Conservation (phyloP, 2,113 vertebrate species). For the Rhynchopsitta pachyrhyncha region DNA sequence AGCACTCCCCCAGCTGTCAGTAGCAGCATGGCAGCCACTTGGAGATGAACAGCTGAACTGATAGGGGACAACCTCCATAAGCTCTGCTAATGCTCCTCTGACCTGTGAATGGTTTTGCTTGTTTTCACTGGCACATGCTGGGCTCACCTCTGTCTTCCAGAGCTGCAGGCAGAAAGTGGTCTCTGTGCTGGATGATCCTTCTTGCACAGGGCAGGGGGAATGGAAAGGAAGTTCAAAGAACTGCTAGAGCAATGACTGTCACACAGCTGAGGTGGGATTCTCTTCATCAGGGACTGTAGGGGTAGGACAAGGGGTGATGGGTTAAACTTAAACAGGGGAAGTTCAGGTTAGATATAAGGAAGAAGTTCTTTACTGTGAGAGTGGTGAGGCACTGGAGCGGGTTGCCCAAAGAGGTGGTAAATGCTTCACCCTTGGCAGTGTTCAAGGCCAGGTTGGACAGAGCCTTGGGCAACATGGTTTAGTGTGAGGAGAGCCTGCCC, state of each 20-base stretch:
- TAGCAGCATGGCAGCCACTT: not conserved
- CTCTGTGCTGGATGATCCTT: not conserved
- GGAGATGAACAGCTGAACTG: slow-evolving; percentile 64
- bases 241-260: not conserved
- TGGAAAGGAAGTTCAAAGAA: not conserved
- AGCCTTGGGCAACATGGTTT: not conserved
- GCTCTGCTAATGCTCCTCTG: slow-evolving; percentile 6
- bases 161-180: slow-evolving; percentile 9
- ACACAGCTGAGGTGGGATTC: not conserved
- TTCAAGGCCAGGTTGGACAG: not conserved
- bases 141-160: not conserved
- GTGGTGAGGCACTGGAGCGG: not conserved
- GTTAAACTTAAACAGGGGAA: not conserved
- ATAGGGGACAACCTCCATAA: not conserved
- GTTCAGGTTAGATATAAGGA: not conserved
- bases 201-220: not conserved
- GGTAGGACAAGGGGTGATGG: not conserved
- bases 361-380: not conserved
- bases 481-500: not conserved
- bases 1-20: slow-evolving; percentile 57
- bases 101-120: slow-evolving; percentile 65
- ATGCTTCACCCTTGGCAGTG: not conserved
- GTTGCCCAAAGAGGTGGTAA: not conserved
- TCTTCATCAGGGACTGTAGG: not conserved
- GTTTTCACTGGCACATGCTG: not conserved